phyloP scores from a whole-genome alignment of 2,113 vertebrate species.

The Nibea coibor region DNA sequence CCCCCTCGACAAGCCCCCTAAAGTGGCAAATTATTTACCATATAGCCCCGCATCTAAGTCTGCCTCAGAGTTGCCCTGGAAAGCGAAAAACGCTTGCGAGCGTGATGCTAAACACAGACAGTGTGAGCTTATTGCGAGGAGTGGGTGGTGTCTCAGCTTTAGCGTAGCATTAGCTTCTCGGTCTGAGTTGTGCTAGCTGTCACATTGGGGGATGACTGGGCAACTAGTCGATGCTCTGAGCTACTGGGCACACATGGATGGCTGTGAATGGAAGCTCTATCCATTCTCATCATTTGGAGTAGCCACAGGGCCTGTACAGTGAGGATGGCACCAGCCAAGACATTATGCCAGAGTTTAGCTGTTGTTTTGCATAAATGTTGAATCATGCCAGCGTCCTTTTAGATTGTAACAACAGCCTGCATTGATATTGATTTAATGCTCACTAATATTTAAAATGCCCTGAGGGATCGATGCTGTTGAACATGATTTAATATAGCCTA shows the following conservation, averaged over 20 bases:
- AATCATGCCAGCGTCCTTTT: slow-evolving; percentile 82
- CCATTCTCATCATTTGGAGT: slow-evolving; percentile 71
- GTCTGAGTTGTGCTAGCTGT: slow-evolving; percentile 62
- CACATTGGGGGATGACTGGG: slow-evolving; percentile 68
- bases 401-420: slow-evolving; percentile 77
- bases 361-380: slow-evolving; percentile 85
- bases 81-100: slow-evolving; percentile 26
- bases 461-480: slow-evolving; percentile 76
- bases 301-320: slow-evolving; percentile 75
- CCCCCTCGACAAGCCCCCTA: not conserved
- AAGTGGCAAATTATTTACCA: slow-evolving; percentile 65
- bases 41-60: slow-evolving; percentile 23
- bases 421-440: slow-evolving; percentile 84
- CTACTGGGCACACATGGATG: slow-evolving; percentile 70
- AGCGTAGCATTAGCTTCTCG: slow-evolving; percentile 39
- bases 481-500: slow-evolving; percentile 76
- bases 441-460: slow-evolving; percentile 83
- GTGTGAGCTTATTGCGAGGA: slow-evolving; percentile 9
- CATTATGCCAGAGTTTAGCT: slow-evolving; percentile 81
- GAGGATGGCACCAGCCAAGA: slow-evolving; percentile 80
- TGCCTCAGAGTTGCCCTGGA: slow-evolving; percentile 18
- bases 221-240: slow-evolving; percentile 71
- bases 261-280: slow-evolving; percentile 76
- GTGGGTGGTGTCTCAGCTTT: slow-evolving; percentile 39
- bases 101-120: slow-evolving; percentile 16